phyloP scores from a whole-genome alignment of 2,797 vertebrate species.

The Lindbergichthys nudifrons region DNA sequence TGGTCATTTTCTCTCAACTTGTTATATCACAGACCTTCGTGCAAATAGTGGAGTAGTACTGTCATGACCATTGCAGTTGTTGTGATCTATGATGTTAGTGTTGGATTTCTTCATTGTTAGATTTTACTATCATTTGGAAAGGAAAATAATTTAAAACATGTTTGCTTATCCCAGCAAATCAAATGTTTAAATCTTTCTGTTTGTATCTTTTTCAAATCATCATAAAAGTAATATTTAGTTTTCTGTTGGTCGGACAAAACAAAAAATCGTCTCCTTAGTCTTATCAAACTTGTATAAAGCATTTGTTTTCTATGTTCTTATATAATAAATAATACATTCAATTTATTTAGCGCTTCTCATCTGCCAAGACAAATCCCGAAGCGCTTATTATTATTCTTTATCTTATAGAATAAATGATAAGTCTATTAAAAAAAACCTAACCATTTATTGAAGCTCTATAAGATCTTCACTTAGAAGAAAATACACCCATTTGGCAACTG shows the following conservation, averaged over 20 bases:
- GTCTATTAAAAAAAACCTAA: not conserved
- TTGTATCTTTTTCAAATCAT: not conserved
- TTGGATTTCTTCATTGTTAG: not conserved
- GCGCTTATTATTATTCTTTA: too few species aligned
- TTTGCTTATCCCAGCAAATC: not conserved
- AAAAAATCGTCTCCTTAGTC: not conserved
- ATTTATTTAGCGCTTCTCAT: too few species aligned
- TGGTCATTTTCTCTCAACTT: not conserved
- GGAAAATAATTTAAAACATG: not conserved
- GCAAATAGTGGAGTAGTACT: not conserved
- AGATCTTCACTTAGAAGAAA: not conserved
- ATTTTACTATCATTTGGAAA: not conserved
- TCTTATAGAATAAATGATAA: not conserved
- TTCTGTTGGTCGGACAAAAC: not conserved
- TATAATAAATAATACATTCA: not conserved
- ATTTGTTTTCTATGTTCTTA: not conserved
- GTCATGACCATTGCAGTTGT: not conserved
- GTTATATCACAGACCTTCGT: too few species aligned
- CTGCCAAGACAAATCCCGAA: too few species aligned
- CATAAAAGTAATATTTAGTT: not conserved
- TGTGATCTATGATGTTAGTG: not conserved
- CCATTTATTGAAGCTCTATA: not conserved
- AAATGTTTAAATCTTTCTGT: not conserved
- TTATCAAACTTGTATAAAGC: not conserved
- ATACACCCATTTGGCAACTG: not conserved